Evolutionary conservation across 2,113 vertebrate species (phyloP).

Genomic region (Catagonus wagneri): DNA sequence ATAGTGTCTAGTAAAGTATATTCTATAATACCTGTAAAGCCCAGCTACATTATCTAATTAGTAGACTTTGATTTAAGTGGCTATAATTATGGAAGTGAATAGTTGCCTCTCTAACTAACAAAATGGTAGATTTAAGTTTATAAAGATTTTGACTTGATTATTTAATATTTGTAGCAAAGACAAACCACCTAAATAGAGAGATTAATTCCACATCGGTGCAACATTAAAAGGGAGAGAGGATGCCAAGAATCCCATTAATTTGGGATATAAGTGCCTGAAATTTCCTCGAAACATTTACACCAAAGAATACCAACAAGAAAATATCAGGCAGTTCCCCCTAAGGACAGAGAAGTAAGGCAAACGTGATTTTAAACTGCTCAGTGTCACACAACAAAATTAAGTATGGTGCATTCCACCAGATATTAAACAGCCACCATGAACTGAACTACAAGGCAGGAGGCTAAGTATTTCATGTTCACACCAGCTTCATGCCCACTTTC

Average conservation of each 20-base stretch:
- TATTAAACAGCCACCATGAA: background rate
- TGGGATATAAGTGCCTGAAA: slow-evolving; percentile 73
- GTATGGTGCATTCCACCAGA: background rate
- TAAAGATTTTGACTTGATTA: slow-evolving; percentile 76
- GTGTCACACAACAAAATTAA: background rate
- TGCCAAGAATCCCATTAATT: slow-evolving; percentile 80
- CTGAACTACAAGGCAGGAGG: background rate
- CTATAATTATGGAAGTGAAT: slow-evolving; percentile 80
- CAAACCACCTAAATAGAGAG: slow-evolving; percentile 77
- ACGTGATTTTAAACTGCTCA: slow-evolving; percentile 24
- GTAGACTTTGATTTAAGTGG: slow-evolving; percentile 84
- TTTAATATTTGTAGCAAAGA: slow-evolving; percentile 79
- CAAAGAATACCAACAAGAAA: slow-evolving; percentile 59
- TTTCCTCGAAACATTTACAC: slow-evolving; percentile 74
- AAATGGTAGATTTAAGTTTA: slow-evolving; percentile 71
- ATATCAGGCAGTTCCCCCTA: background rate
- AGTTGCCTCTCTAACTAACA: slow-evolving; percentile 82
- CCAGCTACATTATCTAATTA: slow-evolving; percentile 82
- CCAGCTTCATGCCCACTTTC: background rate
- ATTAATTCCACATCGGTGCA: slow-evolving; percentile 78
- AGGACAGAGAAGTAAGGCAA: slow-evolving; percentile 49
- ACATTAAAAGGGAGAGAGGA: slow-evolving; percentile 72
- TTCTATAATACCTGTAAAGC: slow-evolving; percentile 83
- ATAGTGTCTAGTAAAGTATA: slow-evolving; percentile 84
- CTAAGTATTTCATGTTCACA: background rate